phyloP scores from a whole-genome alignment of 2,113 vertebrate species.

The Myrmophylax atrothorax region DNA sequence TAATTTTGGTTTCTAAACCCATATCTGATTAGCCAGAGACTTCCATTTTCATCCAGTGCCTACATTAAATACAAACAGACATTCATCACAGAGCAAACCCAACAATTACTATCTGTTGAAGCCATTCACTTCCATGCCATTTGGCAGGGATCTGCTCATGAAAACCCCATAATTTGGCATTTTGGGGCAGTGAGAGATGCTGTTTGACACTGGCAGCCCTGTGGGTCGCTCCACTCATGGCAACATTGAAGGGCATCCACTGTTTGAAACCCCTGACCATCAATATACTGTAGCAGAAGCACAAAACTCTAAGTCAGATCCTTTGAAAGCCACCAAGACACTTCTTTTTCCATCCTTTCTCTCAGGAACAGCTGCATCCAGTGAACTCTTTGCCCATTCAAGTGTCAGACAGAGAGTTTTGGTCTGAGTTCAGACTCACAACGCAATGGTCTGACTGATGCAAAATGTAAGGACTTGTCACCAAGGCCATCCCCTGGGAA shows the following conservation, averaged over 20 bases:
- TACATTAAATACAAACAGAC: neutral
- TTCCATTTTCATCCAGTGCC: constrained; percentile 6
- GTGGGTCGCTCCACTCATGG: fast-evolving
- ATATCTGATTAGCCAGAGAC: constrained; percentile 26
- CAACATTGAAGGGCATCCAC: neutral
- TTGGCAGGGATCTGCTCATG: neutral
- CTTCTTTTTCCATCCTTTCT: neutral
- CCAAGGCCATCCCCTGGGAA: neutral
- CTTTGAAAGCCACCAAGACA: neutral
- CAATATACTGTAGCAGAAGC: neutral
- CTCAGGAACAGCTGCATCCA: neutral
- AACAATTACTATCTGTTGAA: neutral
- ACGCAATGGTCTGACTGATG: neutral
- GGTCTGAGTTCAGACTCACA: neutral
- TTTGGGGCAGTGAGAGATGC: neutral
- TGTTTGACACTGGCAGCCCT: neutral
- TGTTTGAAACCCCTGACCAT: neutral
- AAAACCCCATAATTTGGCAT: neutral
- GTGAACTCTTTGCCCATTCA: neutral
- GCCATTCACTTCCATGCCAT: neutral
- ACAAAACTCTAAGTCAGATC: neutral
- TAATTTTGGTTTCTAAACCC: constrained; percentile 12
- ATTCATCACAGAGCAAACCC: neutral
- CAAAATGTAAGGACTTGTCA: neutral
- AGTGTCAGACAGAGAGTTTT: neutral